A percentile compares a stretch with the other conserved stretches of the same genome.
phyloP scores from a whole-genome alignment of 2,113 vertebrate species.

The Bambusicola thoracicus region DNA sequence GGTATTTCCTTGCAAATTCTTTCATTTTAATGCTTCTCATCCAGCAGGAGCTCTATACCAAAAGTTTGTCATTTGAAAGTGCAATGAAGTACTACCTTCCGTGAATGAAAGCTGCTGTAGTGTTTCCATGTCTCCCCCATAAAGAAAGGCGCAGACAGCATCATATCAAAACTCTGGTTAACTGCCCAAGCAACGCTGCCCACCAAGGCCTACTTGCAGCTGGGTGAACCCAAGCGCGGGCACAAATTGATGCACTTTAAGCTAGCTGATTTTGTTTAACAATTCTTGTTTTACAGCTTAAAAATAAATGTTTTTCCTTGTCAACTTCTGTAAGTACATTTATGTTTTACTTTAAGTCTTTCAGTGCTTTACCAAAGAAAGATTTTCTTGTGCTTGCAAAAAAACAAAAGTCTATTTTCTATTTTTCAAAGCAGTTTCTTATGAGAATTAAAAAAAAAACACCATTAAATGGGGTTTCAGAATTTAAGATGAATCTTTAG shows the following conservation, averaged over 20 bases:
- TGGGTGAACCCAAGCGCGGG: not conserved
- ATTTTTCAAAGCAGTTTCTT: not conserved
- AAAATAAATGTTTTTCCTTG: not conserved
- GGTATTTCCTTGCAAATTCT: not conserved
- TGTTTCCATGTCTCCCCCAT: not conserved
- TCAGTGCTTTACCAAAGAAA: not conserved
- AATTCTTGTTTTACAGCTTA: not conserved
- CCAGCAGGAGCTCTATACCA: not conserved
- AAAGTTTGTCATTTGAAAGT: not conserved
- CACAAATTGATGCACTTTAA: not conserved
- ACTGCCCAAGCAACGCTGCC: not conserved
- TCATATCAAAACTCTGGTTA: not conserved
- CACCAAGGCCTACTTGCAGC: not conserved
- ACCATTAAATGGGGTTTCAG: not conserved
- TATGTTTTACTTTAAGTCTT: not conserved
- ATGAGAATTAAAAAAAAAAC: not conserved
- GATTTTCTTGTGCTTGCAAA: not conserved
- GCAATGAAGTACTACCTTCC: not conserved
- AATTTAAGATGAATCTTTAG: not conserved
- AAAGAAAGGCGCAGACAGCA: not conserved
- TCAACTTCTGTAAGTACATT: not conserved
- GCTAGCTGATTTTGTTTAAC: not conserved
- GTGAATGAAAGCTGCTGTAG: not conserved
- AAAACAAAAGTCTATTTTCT: fast-evolving
- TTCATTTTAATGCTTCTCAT: not conserved